These are phyloP conservation scores for Carapus acus DNA, from an alignment of 2,797 vertebrate species.

Conservation along the genomic window DNA sequence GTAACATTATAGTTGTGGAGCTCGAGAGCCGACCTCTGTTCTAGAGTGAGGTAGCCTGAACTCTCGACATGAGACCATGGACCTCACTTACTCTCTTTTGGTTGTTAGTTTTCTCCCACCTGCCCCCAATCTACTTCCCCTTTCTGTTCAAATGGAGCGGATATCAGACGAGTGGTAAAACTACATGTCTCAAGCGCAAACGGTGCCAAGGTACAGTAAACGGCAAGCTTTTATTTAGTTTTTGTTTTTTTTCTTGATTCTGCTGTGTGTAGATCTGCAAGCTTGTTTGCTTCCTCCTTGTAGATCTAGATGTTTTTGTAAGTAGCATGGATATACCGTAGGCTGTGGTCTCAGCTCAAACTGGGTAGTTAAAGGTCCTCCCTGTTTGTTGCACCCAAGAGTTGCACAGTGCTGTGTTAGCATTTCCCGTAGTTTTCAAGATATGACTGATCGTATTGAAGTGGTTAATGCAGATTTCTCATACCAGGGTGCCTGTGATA, in stretches of 20 bases:
- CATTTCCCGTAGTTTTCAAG: too few relatives aligned
- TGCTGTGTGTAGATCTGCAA: conserved; percentile 51
- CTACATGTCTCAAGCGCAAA: conserved; percentile 94
- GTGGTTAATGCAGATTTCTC: too few relatives aligned
- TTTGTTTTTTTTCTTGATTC: conserved; percentile 16
- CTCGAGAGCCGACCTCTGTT: conserved; percentile 45
- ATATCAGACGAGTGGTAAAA: conserved; percentile 93
- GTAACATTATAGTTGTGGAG: conserved; percentile 38
- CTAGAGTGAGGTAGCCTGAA: conserved; percentile 42
- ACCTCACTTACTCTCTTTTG: conserved; percentile 84
- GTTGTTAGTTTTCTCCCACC: conserved; percentile 97
- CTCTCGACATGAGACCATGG: conserved; percentile 38
- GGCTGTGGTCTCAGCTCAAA: conserved; percentile 31
- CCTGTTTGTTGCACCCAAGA: conserved; percentile 7
- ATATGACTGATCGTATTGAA: too few relatives aligned
- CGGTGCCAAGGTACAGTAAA: conserved; percentile 97
- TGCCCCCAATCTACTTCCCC: conserved; percentile 97
- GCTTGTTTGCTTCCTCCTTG: conserved; percentile 44
- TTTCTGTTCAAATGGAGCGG: conserved; percentile 99
- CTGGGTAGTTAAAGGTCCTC: conserved; percentile 56
- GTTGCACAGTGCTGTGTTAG: conserved; percentile 27
- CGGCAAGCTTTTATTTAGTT: conserved; percentile 32
- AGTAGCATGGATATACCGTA: conserved; percentile 37
- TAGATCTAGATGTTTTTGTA: conserved; percentile 54
- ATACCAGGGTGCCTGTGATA: conserved; percentile 27